Evolutionary conservation across 2,888 invertebrate species (phyloP), one percentile per base, ranked within the genome.

Genomic region (Tribolium freemani): DNA sequence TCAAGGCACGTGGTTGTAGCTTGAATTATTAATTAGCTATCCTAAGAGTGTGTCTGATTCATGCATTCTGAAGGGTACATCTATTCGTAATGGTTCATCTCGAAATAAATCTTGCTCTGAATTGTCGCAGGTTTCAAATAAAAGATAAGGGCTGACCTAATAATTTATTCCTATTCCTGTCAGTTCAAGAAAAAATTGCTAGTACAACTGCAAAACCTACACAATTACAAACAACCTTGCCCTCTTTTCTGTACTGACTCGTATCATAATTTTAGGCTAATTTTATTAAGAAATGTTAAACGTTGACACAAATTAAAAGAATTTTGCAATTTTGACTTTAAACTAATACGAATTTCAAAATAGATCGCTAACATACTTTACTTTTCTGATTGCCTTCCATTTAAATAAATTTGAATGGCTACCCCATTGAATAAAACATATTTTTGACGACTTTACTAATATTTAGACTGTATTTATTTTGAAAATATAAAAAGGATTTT

Each of bases 21-120:
- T 50, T 68, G 31, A 13, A 58, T 50, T 57, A 68, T 58, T 68
- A 68, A 58, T 66, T 66, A 56, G 44, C 11, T 31, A 30, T 66
- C 38, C 20, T 54, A 54, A 45, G 53, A 53, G 66, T 66, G 56
- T 44, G 54, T 31, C 56, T 46, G 56, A 54, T 66, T 54, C 48
- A 45, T 45, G 66, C 50, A 38, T 63, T 63, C 50, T 60, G 48
- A 60, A 63, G 13, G 56, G 30, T 46, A 16, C 13, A 46, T 64
- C 30, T 54, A 64, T 64, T 53, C 21, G 31, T 64, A 64, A 54
- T 53, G 10, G 53, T 13, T 26, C 20, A 44, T 44, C 45, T n/a
- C n/a, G 1, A 30, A 13, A n/a, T 48, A 63, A 63, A 38, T 63
- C 51, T 63, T 63, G 58, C 21, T 20, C 10, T 10, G 54, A 26